Evolutionary conservation across 2,797 vertebrate species (phyloP).

Genomic region (Todus mexicanus): DNA sequence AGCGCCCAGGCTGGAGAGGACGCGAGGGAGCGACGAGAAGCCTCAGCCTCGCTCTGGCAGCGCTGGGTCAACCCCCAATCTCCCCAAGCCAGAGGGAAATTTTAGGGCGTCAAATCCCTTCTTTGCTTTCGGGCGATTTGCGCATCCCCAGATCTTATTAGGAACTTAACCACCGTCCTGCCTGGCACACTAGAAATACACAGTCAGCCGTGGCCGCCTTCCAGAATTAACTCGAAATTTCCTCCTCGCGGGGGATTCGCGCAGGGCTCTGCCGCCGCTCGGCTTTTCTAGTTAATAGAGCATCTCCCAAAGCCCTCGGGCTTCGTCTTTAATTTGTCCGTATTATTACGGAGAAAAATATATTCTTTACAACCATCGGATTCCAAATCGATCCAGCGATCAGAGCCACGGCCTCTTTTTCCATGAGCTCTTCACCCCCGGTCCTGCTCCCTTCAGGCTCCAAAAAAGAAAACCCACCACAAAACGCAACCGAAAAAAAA

Average conservation of each 20-base stretch:
- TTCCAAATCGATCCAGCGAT: not conserved
- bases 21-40: not conserved
- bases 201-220: not conserved
- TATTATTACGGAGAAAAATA: not conserved
- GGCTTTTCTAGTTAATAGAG: not conserved
- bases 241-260: not conserved
- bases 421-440: not conserved
- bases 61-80: not conserved
- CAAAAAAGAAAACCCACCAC: not conserved
- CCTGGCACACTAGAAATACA: too few relatives aligned
- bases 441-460: not conserved
- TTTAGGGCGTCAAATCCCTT: not conserved
- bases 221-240: not conserved
- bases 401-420: not conserved
- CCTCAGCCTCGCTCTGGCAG: not conserved
- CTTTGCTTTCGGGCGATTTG: not conserved
- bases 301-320: not conserved
- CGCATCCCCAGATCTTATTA: too few relatives aligned
- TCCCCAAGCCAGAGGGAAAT: not conserved
- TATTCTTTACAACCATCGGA: accelerated
- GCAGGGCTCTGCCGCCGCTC: not conserved
- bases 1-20: accelerated
- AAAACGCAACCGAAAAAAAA: too few relatives aligned
- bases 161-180: too few relatives aligned
- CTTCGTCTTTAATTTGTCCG: not conserved